Base-by-base conservation (phyloP, 2,797 vertebrate genomes). In the Eupleurogrammus muticus region DNA sequence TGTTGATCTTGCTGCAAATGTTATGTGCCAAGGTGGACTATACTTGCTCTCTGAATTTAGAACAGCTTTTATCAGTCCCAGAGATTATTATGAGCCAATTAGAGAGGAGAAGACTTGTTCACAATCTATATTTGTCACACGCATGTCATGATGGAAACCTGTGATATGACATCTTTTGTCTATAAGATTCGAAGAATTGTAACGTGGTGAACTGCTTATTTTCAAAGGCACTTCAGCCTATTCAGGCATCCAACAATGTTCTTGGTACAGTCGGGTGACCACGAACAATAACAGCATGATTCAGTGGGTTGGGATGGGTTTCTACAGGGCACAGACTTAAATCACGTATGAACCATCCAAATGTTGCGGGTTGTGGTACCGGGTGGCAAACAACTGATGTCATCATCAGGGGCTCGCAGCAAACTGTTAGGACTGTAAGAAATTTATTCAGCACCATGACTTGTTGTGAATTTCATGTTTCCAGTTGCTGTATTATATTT, bases 51-150 rank as follows among this genome's bases (percentile, higher is more conserved):
- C 21, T 70, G 77, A 49, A 48, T 71, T 69, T 68, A 50, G 19
- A 74, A 65, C 72, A 81, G 71, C 85, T 88, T 93, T 90, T 93
- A 92, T 89, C 80, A 46, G 73, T 65, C 50, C 35, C 35, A 73
- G 46, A 81, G 83, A 84, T 89, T 83, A 79, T 82, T 69, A 60
- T 17, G 64, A 84, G 71, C 91, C 88, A 89, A 89, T 93, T 89
- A 89, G 78, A 89, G 65, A 66, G 19, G 12, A 84, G 90, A 66
- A 56, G 52, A 50, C 38, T 11, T 72, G 73, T 81, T 84, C 54
- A 81, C 48, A 50, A 42, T 38, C 73, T 69, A 59, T 77, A 66
- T 82, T 77, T 80, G 87, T 89, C 81, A 80, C 84, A 53, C 74
- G 42, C 53, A 48, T 79, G 77, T 86, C 82, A 90, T 56, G 20